Evolutionary conservation across 2,888 invertebrate genomes (phyloP), one percentile per base, ranked within the genome.

Genomic region (Listrodromus nycthemerus): DNA sequence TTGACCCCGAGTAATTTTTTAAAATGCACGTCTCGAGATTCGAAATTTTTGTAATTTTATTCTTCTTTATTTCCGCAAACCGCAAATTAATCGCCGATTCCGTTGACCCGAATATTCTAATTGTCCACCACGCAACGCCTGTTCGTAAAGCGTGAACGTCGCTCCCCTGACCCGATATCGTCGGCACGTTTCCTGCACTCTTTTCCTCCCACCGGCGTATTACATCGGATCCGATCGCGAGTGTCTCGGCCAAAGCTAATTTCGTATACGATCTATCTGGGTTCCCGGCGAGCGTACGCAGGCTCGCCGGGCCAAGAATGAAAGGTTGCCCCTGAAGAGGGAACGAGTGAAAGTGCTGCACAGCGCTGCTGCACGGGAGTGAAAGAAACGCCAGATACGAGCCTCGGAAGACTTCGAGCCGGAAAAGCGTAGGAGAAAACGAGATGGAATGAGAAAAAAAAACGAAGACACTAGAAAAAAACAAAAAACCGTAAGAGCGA

Each of bases 211-310:
- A 13, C 41, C 41, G 41, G 41, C 41, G 13, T 41, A 13, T 41
- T 41, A 41, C 41, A 13, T 41, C 41, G 58, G 45, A 30, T 66
- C 65, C 45, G 37, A 21, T 69, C 45, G 69, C 70, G 66, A 33
- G 80, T 48, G 65, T 65, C 82, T 66, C 67, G 71, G 78, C 84
- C 76, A 73, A 76, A 84, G 88, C 86, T 91, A 89, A 90, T 90
- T 90, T 88, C 70, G 86, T 86, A 88, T 89, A 87, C 88, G 87
- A 83, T 82, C 82, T 84, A 70, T 87, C 30, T 30, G 30, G 67
- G 50, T 66, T 73, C 37, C 50, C 50, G 37, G 24, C 30, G 66
- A 19, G 41, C 41, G 24, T 66, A 63, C n/a, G 45, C 45, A 65
- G 33, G 66, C 24, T 67, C 24, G 50, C 55, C 24, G 10, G 52